Base-by-base conservation (phyloP, 2,797 vertebrate species). In the Urocyon cinereoargenteus region DNA sequence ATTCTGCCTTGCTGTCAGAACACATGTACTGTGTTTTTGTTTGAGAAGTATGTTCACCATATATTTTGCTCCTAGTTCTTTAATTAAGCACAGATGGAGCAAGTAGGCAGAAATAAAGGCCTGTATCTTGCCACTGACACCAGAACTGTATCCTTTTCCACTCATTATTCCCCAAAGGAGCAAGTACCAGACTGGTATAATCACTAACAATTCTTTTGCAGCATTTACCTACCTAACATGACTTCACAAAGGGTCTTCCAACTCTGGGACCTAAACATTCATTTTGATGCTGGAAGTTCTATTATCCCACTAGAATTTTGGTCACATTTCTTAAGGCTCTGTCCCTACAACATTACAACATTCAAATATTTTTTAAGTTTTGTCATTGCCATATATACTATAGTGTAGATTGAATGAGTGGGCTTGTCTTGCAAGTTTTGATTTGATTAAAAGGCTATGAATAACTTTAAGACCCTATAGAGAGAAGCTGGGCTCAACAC, bases 21-120 rank as follows among this genome's bases (percentile, higher is more conserved):
- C 15, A 45, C 59, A 16, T 72, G 31, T 83, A 92, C 31, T 95
- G 49, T 1, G 64, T 90, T 36, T 78, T 93, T 88, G 15, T 77
- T 94, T 97, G 24, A 94, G 59, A 78, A 68, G 19, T 75, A 81
- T 90, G 31, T 90, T 95, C 45, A 86, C 19, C n/a, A 66, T 61
- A 51, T 90, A 88, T 95, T 85, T 91, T 59, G 79, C 26, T 26
- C 31, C 55, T 7, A 93, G 62, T 90, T 82, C 55, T 90, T 94
- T 49, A 18, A 78, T 40, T 51, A 45, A 82, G 53, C n/a, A 7
- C 14, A 95, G 72, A 79, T 45, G 11, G 51, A 94, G 34, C 26
- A 93, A 91, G 73, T 49, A 89, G 51, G 51, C 55, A 95, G 96
- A 95, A 92, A 90, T 94, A 92, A 91, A 89, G n/a, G 19, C 22